These are phyloP conservation scores for Percopsis omiscomaycus DNA, from an alignment of 2,797 vertebrate species.

Conservation along the genomic window DNA sequence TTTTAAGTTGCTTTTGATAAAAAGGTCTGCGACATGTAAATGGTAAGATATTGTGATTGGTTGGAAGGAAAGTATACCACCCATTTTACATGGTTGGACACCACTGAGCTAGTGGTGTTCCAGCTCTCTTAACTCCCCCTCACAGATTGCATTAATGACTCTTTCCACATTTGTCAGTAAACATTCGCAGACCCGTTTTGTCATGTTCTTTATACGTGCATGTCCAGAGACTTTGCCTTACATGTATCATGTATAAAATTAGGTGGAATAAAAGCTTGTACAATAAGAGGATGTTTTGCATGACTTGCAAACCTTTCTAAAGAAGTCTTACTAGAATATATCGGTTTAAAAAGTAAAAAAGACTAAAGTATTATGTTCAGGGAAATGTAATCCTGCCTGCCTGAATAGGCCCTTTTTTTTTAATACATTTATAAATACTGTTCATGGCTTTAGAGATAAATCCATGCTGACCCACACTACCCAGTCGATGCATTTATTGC, in stretches of 20 bases:
- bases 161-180: too few species aligned
- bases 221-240: too few species aligned
- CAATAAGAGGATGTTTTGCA: conserved; percentile 9
- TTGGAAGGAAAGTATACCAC: too few species aligned
- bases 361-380: conserved; percentile 10
- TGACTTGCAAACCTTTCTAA: conserved; percentile 8
- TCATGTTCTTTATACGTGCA: too few species aligned
- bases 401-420: conserved; percentile 12
- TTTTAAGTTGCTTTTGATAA: not conserved
- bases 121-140: too few species aligned
- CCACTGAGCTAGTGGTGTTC: not conserved
- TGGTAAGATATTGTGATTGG: not conserved
- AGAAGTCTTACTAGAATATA: too few species aligned
- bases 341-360: too few species aligned
- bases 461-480: not conserved
- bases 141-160: too few species aligned
- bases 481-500: not conserved
- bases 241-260: too few species aligned
- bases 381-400: conserved; percentile 8
- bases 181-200: too few species aligned
- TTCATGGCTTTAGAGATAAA: conserved; percentile 4
- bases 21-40: too few species aligned
- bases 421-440: not conserved
- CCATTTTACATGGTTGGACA: not conserved
- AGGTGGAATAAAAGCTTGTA: too few species aligned